These are phyloP conservation scores for Selenia dentaria DNA, from an alignment of 2,888 invertebrate species.

Conservation along the genomic window DNA sequence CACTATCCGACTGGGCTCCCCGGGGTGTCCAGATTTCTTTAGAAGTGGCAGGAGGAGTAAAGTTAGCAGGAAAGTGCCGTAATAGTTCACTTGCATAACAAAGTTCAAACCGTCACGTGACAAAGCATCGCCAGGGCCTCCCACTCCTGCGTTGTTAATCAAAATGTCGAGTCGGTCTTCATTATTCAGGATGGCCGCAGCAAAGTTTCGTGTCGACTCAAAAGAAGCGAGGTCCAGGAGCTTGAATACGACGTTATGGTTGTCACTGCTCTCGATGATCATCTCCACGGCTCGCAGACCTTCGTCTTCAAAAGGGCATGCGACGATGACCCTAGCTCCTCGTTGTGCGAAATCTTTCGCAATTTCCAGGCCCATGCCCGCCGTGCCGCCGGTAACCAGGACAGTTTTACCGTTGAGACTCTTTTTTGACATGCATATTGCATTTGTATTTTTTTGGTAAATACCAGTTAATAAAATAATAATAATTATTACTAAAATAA, in stretches of 20 bases:
- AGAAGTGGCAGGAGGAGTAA: constrained; percentile 92
- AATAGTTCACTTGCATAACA: constrained; percentile 96
- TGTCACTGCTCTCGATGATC: constrained; percentile 85
- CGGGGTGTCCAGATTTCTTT: constrained; percentile 76
- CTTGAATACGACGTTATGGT: constrained; percentile 86
- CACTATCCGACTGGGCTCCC: constrained; percentile 88
- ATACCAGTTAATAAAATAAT: constrained; percentile 10
- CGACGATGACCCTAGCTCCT: constrained; percentile 61
- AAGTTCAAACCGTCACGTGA: constrained; percentile 92
- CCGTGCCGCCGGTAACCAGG: constrained; percentile 63
- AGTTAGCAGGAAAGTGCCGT: constrained; percentile 95
- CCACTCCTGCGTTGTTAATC: constrained; percentile 94
- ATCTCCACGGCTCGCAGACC: constrained; percentile 72
- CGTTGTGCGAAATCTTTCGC: constrained; percentile 58
- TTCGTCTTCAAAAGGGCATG: constrained; percentile 59
- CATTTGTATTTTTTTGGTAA: constrained; percentile 21
- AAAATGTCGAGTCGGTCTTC: constrained; percentile 90
- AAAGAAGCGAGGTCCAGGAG: constrained; percentile 89
- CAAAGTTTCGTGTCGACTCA: constrained; percentile 90
- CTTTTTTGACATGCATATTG: constrained; percentile 42
- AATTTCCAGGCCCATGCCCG: constrained; percentile 61
- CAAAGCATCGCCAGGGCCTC: constrained; percentile 57
- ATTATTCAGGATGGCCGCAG: constrained; percentile 87
- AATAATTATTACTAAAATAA: not conserved
- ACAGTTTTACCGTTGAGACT: constrained; percentile 47